Conservation (phyloP, 1,140 invertebrate species). For the Hyphantria cunea region DNA sequence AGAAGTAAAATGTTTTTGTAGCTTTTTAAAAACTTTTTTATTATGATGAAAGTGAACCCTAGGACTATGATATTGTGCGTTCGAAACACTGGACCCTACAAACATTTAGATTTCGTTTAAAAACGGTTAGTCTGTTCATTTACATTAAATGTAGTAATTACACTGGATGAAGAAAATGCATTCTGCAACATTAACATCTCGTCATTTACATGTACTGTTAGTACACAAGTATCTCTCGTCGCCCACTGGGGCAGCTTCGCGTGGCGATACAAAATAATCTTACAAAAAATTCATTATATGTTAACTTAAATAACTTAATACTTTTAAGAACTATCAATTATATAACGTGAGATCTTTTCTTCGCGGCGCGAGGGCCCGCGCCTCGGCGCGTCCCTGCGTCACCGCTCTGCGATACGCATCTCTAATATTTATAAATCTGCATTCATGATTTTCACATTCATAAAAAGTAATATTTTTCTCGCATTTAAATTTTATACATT, state of each 20-base stretch:
- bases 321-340: slow-evolving; percentile 79
- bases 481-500: slow-evolving; percentile 79
- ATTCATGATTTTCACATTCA: slow-evolving; percentile 59
- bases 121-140: slow-evolving; percentile 75
- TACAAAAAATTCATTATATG: slow-evolving; percentile 79
- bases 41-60: slow-evolving; percentile 77
- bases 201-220: slow-evolving; percentile 65
- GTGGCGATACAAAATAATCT: slow-evolving; percentile 74
- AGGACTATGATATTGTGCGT: slow-evolving; percentile 80
- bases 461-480: slow-evolving; percentile 70
- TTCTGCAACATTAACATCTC: slow-evolving; percentile 55
- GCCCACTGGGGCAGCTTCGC: slow-evolving; percentile 61
- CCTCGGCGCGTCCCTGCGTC: slow-evolving; percentile 46
- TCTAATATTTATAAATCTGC: slow-evolving; percentile 59
- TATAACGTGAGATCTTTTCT: slow-evolving; percentile 79
- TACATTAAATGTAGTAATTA: slow-evolving; percentile 70
- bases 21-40: slow-evolving; percentile 51
- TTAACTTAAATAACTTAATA: slow-evolving; percentile 82
- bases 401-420: slow-evolving; percentile 51
- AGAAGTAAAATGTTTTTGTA: slow-evolving; percentile 71
- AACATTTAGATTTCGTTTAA: slow-evolving; percentile 78
- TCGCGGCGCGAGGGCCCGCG: slow-evolving; percentile 37
- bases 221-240: slow-evolving; percentile 58
- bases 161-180: slow-evolving; percentile 76
- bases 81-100: slow-evolving; percentile 79